Conservation (phyloP, 53 echinoderm and acorn worm species). For the Crossaster papposus region DNA sequence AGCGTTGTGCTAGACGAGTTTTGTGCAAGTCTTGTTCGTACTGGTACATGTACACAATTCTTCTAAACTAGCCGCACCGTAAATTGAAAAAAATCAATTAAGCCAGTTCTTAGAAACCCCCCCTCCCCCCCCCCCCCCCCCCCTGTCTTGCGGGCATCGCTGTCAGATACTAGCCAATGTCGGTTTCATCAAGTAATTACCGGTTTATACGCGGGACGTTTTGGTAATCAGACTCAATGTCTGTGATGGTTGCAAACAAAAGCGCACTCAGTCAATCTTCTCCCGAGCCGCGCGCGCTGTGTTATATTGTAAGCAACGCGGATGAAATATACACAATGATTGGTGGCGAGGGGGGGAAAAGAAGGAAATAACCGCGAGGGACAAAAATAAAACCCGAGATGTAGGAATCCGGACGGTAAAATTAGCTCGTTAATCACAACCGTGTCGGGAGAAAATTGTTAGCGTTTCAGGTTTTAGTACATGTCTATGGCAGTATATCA, state of each 20-base stretch:
- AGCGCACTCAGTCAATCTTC: slow-evolving; percentile 3
- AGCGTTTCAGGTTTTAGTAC: background rate
- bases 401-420: background rate
- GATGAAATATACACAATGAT: background rate
- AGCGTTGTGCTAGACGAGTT: too few species aligned
- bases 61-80: background rate
- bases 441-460: background rate
- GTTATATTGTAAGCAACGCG: background rate
- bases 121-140: too few species aligned
- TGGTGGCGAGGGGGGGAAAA: background rate
- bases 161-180: slow-evolving; percentile 25
- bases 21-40: background rate
- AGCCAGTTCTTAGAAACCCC: background rate
- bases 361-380: background rate
- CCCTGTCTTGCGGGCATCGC: background rate
- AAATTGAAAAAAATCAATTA: slow-evolving; percentile 40
- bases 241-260: slow-evolving; percentile 14
- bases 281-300: background rate
- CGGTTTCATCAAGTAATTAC: slow-evolving; percentile 53
- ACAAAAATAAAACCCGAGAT: slow-evolving; percentile 2
- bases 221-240: slow-evolving; percentile 36
- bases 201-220: slow-evolving; percentile 16
- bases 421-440: slow-evolving; percentile 13
- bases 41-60: background rate
- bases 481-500: background rate